These are phyloP conservation scores for Tautogolabrus adspersus DNA, from an alignment of 2,113 vertebrate genomes.

Conservation along the genomic window DNA sequence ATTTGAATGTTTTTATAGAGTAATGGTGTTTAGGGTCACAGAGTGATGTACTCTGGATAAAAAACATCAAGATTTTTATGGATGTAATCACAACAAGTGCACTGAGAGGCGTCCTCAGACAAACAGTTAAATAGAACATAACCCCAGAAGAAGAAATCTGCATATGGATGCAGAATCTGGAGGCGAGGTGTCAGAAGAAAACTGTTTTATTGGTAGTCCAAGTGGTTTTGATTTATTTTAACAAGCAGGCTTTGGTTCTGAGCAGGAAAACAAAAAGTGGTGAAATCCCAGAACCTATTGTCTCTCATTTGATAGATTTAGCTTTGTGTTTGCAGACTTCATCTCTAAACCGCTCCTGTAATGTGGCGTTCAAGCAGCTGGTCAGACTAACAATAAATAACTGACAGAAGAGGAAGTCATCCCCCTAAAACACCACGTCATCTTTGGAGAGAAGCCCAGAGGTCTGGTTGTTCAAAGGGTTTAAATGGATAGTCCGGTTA, in stretches of 20 bases:
- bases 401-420: no score
- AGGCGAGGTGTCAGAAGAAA: neutral
- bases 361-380: no score
- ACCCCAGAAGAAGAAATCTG: neutral
- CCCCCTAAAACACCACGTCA: no score
- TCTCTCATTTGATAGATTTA: no score
- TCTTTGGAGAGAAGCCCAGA: no score
- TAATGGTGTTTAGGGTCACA: neutral
- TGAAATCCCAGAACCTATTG: no score
- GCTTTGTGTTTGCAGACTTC: no score
- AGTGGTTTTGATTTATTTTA: neutral
- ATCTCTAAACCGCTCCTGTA: no score
- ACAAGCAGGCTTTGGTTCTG: neutral
- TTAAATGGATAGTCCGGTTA: no score
- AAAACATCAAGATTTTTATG: neutral
- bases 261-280: neutral
- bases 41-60: neutral
- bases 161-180: neutral
- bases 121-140: neutral
- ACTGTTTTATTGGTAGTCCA: neutral
- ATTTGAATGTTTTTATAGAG: slow-evolving; percentile 1
- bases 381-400: no score
- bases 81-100: neutral
- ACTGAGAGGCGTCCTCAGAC: neutral
- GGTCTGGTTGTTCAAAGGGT: no score